Evolutionary conservation across 2,113 vertebrate species (phyloP), one percentile per base, ranked within the genome.

Genomic region (Dendrocopos noguchii): DNA sequence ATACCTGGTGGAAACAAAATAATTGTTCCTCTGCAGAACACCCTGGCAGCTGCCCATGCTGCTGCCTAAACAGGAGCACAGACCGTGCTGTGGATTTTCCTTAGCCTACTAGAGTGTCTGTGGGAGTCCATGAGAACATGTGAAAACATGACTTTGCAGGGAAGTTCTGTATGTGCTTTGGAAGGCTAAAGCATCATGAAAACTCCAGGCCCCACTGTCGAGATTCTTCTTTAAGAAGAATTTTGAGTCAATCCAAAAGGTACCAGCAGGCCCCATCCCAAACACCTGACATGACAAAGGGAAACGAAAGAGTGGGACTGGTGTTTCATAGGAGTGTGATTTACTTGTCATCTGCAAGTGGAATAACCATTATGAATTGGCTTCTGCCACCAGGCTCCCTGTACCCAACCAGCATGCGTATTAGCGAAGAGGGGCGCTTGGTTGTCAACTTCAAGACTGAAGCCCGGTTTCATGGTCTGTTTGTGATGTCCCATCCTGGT

Each of bases 351-450:
- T 28, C 44, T 89, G 64, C 75, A 39, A 84, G 7, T 52, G 42
- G 53, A 36, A 56, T 71, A 33, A 83, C 59, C 60, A 3, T 56
- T 34, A 46, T 28, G 59, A 19, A 66, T 31, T 83, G 27, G 2
- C 29, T 64, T 73, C 63, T 91, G 44, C 47, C 46, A 17, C 7
- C 93, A 99, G 99, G 99, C 89, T 98, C 98, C 2, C 96, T 99
- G 63, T 99, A 99, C 88, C 99, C 99, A 2, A 99, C 98, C 68
- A 99, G 99, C 95, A 99, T 99, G 99, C 98, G 98, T 12, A 98
- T 99, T 42, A 98, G 97, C 16, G 98, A 98, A 3, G 98, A 99
- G 85, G 99, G 99, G 1, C 98, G 98, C 64, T 90, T 99, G 95
- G 98, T 99, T 22, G 99, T 99, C 39, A 98, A 99, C 96, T 99